These are phyloP conservation scores for Calosoma granatense DNA, from an alignment of 1,140 invertebrate species.

Conservation along the genomic window DNA sequence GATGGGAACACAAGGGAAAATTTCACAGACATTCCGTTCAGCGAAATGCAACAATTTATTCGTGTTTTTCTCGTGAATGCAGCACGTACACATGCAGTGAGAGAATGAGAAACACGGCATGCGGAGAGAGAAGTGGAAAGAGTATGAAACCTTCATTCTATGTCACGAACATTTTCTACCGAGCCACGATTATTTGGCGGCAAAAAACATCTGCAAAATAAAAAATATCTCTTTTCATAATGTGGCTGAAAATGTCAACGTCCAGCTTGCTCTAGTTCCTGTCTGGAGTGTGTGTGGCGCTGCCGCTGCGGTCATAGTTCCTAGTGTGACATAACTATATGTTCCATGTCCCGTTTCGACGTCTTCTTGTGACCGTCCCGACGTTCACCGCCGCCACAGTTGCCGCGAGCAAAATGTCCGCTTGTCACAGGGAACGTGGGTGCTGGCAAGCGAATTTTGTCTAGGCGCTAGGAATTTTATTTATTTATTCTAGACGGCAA, in stretches of 20 bases:
- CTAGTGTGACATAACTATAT: neutral
- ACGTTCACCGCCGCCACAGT: neutral
- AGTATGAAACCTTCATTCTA: too few relatives aligned
- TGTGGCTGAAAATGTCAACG: constrained; percentile 5
- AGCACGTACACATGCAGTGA: too few relatives aligned
- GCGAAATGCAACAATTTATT: too few relatives aligned
- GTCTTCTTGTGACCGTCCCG: neutral
- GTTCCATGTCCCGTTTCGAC: neutral
- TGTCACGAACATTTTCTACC: too few relatives aligned
- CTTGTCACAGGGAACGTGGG: neutral
- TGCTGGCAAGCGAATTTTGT: neutral
- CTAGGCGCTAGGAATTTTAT: neutral
- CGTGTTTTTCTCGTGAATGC: too few relatives aligned
- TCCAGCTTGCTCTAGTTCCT: neutral
- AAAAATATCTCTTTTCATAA: neutral
- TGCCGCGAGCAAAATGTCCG: neutral
- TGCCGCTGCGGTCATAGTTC: neutral
- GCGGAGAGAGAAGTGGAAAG: too few relatives aligned
- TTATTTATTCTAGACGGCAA: neutral
- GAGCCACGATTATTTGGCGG: too few relatives aligned
- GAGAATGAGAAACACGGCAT: too few relatives aligned
- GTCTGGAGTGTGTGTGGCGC: neutral
- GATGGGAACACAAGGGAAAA: too few relatives aligned
- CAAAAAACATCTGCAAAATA: too few relatives aligned
- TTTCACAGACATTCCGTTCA: too few relatives aligned